Conservation (phyloP, 2,113 vertebrate genomes). For the Alligator sinensis region DNA sequence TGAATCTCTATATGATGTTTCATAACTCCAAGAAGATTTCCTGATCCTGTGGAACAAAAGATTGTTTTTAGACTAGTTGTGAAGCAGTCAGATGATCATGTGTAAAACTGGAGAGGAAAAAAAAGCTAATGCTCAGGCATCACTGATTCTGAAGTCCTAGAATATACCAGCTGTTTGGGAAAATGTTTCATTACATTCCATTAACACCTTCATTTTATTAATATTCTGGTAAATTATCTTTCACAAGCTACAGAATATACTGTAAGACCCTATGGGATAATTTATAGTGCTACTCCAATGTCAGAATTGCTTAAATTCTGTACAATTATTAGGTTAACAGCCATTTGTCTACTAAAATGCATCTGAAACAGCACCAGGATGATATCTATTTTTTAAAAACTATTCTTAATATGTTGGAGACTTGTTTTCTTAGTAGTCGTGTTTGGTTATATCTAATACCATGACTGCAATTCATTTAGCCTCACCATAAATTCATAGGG, state of each 20-base stretch:
- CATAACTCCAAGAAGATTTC: not conserved
- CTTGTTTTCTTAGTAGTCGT: no score
- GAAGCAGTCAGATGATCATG: not conserved
- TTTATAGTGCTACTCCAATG: constrained; percentile 35
- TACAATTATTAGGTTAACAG: not conserved
- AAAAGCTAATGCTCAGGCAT: accelerated
- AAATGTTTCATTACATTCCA: no score
- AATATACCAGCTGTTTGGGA: not conserved
- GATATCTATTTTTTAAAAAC: no score
- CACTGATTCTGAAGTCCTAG: not conserved
- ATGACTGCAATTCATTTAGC: no score
- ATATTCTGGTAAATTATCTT: not conserved
- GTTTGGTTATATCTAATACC: no score
- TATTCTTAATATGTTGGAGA: no score
- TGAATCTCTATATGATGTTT: not conserved
- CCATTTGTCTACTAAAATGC: no score
- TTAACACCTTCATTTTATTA: no score
- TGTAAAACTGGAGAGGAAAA: not conserved
- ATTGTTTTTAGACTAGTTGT: not conserved
- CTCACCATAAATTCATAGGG: no score
- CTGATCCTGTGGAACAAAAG: not conserved
- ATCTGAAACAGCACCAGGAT: no score
- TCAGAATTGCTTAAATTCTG: not conserved
- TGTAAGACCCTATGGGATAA: not conserved
- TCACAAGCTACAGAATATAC: constrained; percentile 15